Evolutionary conservation across 2,888 invertebrate genomes (phyloP).

Genomic region (Linnaemya tessellans): DNA sequence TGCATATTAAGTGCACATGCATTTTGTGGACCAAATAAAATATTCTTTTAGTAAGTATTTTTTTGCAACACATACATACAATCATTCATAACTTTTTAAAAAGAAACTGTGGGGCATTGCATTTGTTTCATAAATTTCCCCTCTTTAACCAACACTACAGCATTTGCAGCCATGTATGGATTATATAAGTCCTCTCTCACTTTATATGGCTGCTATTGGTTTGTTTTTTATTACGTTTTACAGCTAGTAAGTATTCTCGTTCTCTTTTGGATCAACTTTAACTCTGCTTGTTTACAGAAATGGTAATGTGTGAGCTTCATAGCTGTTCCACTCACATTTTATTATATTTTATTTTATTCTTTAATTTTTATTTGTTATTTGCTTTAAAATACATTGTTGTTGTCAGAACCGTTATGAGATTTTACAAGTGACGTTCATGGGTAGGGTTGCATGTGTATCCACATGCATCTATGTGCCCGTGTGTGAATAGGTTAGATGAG

Average conservation of each 20-base stretch:
- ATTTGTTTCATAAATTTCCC: constrained; percentile 5
- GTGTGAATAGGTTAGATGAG: background rate
- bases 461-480: background rate
- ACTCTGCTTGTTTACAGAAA: background rate
- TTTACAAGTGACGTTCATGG: constrained; percentile 35
- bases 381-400: constrained; percentile 61
- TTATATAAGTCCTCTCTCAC: background rate
- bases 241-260: background rate
- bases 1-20: background rate
- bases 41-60: background rate
- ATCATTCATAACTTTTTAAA: background rate
- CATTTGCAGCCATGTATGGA: background rate
- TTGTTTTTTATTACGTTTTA: constrained; percentile 14
- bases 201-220: constrained; percentile 41
- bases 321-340: background rate
- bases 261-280: background rate
- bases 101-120: background rate
- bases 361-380: constrained; percentile 34
- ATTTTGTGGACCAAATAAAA: background rate
- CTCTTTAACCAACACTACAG: background rate
- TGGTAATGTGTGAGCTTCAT: background rate
- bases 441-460: too few species aligned
- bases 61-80: background rate
- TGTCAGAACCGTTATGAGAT: constrained; percentile 68
- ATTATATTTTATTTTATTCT: constrained; percentile 36